Base-by-base conservation (phyloP, 2,888 invertebrate species). In the Busseola fusca region DNA sequence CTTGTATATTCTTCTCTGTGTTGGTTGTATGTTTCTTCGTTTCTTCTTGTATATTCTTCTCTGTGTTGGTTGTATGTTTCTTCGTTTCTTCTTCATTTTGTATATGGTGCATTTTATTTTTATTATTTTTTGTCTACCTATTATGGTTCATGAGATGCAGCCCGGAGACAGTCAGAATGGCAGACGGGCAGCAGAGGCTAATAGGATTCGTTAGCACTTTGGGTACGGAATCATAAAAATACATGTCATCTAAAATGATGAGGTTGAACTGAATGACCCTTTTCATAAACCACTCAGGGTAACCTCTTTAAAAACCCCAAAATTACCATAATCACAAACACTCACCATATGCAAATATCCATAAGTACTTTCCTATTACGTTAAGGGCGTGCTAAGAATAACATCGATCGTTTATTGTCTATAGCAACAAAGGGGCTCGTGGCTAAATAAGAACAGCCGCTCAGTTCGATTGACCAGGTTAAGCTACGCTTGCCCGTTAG, bases 281-380 rank as follows among this genome's bases (percentile, higher is more conserved):
- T 60, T 65, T 48, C 57, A 73, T 12, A 21, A 52, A 62, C 60
- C 64, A 74, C 48, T 78, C 58, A 37, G 25, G 27, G 18, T 25
- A 2, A 3, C 56, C 56, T 34, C 25, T 40, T 45, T 64, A 14
- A 3, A n/a, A 57, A 57, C 37, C 25, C 27, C 52, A 34, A 65
- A 40, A 76, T 78, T 78, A 72, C n/a, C 72, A 54, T 66, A 71
- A 21, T 40, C 42, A 14, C 9, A 65, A 72, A 52, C 57, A 14
- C 52, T 27, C 18, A 64, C 10, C 9, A 77, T 48, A 69, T 69
- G 54, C 34, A 34, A 6, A 34, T 34, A 34, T 76, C 59, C 45
- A 21, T 0, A 21, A 58, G 45, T 2, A 58, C 63, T 76, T 71
- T 64, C 56, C 57, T 42, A 3, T 45, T 72, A 9, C 9, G 4